Percentiles rank a stretch among this genome's conserved stretches.
These are phyloP conservation scores for Lutjanus erythropterus DNA, from an alignment of 2,113 vertebrate genomes.

Conservation along the genomic window DNA sequence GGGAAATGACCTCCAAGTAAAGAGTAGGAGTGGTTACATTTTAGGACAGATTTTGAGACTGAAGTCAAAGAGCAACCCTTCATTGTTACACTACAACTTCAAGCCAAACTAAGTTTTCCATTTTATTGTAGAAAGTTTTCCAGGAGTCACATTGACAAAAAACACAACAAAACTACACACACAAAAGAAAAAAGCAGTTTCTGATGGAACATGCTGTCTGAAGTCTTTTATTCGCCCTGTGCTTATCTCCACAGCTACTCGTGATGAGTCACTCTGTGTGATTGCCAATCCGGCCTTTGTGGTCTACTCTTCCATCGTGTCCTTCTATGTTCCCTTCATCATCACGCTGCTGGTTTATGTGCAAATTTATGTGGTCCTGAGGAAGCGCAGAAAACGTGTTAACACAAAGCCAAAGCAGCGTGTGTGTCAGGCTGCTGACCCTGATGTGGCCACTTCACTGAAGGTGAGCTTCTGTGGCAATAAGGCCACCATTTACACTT, in stretches of 20 bases:
- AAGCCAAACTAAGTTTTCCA: not conserved
- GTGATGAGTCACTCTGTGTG: constrained; percentile 83
- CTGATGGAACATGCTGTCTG: not conserved
- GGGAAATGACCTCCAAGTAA: constrained; percentile 19
- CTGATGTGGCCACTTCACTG: constrained; percentile 70
- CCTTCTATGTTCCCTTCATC: constrained; percentile 89
- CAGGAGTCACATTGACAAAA: not conserved
- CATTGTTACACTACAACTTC: constrained; percentile 1
- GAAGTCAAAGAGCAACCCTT: constrained; percentile 1
- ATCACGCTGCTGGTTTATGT: constrained; percentile 88
- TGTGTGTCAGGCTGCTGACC: constrained; percentile 62
- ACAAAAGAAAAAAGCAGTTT: not conserved
- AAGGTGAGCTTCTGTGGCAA: constrained; percentile 77
- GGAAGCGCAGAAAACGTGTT: constrained; percentile 85
- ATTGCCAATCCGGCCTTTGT: constrained; percentile 88
- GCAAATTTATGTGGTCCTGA: constrained; percentile 87
- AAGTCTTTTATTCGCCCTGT: constrained; percentile 33
- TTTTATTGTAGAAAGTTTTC: constrained; percentile 13
- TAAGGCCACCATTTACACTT: not conserved
- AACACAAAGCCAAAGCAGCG: constrained; percentile 85
- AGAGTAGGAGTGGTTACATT: not conserved
- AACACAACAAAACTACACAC: not conserved
- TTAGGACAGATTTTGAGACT: constrained; percentile 2
- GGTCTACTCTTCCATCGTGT: constrained; percentile 88
- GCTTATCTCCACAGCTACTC: constrained; percentile 80